phyloP scores from a whole-genome alignment of 2,797 vertebrate species.

The Pangasius larnaudii region DNA sequence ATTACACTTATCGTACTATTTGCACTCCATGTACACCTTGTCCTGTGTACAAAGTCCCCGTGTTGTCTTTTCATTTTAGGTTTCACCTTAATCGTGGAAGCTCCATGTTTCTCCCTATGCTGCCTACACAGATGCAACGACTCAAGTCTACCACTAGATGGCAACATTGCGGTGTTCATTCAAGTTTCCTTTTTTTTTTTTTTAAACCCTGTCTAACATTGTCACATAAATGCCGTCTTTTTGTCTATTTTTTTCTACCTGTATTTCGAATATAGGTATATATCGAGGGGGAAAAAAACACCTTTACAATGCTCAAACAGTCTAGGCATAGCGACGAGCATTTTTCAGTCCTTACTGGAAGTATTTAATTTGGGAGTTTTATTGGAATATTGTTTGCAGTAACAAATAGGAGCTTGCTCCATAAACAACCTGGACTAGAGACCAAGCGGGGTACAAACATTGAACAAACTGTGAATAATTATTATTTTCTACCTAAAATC shows the following conservation, averaged over 20 bases:
- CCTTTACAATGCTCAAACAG: not conserved
- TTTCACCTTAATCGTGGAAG: not conserved
- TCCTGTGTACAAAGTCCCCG: not conserved
- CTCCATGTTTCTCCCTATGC: not conserved
- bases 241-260: not conserved
- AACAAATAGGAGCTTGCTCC: constrained; percentile 59
- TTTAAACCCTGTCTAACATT: not conserved
- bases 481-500: constrained; percentile 29
- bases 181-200: constrained; percentile 38
- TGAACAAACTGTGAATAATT: constrained; percentile 29
- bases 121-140: constrained; percentile 52
- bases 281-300: not conserved
- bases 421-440: constrained; percentile 17
- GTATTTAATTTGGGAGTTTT: constrained; percentile 43
- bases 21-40: not conserved
- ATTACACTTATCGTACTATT: not conserved
- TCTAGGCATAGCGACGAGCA: not conserved
- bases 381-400: constrained; percentile 49
- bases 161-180: constrained; percentile 71
- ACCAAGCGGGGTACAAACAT: constrained; percentile 9
- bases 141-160: constrained; percentile 80
- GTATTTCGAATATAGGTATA: not conserved
- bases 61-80: not conserved
- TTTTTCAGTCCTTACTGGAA: not conserved
- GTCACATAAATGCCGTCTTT: not conserved